Percentiles rank a stretch among this genome's conserved stretches.
phyloP scores from a whole-genome alignment of 1,140 invertebrate species.

The Macrostomum lignano region DNA sequence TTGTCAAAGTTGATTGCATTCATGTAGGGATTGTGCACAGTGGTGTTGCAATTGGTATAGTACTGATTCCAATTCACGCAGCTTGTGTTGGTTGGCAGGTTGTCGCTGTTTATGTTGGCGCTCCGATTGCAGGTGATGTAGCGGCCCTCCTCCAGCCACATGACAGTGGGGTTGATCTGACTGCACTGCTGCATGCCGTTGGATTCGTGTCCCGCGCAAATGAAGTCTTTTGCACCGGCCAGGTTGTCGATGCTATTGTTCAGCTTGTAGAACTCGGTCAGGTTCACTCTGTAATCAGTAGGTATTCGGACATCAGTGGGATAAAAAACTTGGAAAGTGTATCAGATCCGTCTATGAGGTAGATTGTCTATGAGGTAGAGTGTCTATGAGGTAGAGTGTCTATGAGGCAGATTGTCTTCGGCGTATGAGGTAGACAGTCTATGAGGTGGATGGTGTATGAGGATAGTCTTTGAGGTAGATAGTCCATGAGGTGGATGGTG shows the following conservation, averaged over 20 bases:
- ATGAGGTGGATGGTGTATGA: no score
- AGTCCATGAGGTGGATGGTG: no score
- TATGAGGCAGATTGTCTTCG: no score
- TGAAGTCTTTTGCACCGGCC: slow-evolving; percentile 60
- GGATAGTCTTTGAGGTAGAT: no score
- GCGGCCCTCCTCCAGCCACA: slow-evolving; percentile 13
- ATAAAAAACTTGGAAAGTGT: no score
- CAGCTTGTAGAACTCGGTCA: slow-evolving; percentile 4
- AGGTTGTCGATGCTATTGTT: slow-evolving; percentile 27
- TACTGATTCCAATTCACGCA: slow-evolving; percentile 99
- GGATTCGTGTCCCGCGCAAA: slow-evolving; percentile 68
- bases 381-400: no score
- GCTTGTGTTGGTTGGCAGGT: slow-evolving; percentile 17
- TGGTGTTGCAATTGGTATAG: slow-evolving; percentile 67
- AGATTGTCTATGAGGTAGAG: no score
- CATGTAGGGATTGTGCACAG: slow-evolving; percentile 82
- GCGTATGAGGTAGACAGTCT: no score
- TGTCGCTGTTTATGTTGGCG: no score
- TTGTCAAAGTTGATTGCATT: slow-evolving; percentile 98
- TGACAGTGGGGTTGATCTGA: slow-evolving; percentile 50
- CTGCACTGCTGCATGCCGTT: slow-evolving; percentile 72
- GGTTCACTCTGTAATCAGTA: slow-evolving; percentile 5
- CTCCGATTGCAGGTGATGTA: background rate
- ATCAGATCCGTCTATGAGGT: no score
- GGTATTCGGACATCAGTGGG: no score